Percentiles rank a stretch among this genome's conserved stretches.
Evolutionary conservation across 2,113 vertebrate genomes (phyloP).

Genomic region (Pterocles gutturalis): DNA sequence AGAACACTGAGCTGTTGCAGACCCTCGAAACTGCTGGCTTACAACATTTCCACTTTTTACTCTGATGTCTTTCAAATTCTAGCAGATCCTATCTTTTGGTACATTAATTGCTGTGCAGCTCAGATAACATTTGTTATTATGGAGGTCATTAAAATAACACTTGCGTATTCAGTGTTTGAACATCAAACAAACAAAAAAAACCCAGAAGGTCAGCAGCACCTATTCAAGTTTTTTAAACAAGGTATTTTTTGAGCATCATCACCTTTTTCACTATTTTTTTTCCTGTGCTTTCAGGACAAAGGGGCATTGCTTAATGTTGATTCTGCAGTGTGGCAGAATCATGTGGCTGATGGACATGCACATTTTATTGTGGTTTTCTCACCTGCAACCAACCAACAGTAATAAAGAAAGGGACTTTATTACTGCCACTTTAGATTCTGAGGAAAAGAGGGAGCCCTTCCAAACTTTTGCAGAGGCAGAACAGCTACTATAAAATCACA

Average conservation of each 20-base stretch:
- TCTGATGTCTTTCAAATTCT: background rate
- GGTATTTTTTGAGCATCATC: background rate
- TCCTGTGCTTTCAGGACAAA: background rate
- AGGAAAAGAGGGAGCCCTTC: background rate
- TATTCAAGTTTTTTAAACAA: background rate
- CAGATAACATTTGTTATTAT: background rate
- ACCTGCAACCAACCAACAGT: background rate
- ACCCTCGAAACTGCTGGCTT: background rate
- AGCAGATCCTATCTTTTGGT: background rate
- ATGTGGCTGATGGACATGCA: background rate
- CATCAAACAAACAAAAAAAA: background rate
- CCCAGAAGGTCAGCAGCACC: background rate
- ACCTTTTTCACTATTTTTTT: background rate
- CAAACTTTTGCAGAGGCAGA: background rate
- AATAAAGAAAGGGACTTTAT: background rate
- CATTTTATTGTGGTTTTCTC: background rate
- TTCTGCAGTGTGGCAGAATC: background rate
- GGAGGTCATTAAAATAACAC: background rate
- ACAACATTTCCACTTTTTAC: background rate
- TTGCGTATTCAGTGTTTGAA: background rate
- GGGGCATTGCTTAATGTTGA: background rate
- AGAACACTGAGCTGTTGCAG: background rate
- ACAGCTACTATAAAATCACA: background rate
- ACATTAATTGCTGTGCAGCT: background rate
- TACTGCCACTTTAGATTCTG: background rate